Evolutionary conservation across 1,140 invertebrate genomes (phyloP), one percentile per base, ranked within the genome.

Genomic region (Venustaconcha ellipsiformis): DNA sequence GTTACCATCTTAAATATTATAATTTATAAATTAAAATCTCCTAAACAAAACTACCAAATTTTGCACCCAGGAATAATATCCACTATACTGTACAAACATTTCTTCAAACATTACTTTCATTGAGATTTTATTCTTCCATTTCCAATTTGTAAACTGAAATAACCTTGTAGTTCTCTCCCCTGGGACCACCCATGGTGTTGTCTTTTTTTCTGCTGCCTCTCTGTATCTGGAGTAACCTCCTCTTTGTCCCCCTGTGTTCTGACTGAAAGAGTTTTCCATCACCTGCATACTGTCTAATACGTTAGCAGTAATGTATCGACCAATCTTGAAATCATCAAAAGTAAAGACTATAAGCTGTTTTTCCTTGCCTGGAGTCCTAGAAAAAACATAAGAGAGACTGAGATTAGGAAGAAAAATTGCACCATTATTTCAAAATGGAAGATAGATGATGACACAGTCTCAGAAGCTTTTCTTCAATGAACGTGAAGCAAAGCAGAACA

Each of bases 241-340:
- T 60, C 70, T 62, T 8, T n/a, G 48, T 63, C 70, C 62, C 48
- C 18, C 58, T 59, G 26, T n/a, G 63, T 72, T 72, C 18, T 66
- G 65, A 55, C n/a, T 55, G 30, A 57, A 60, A 17, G 57, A 57
- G 17, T 68, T 58, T 4, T 68, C 57, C 14, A 72, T 23, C 11
- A 57, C 37, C 26, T 67, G 26, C 13, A 72, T 14, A 14, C 63
- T 58, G 55, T 77, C 75, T 26, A 58, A 30, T 15, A 77, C 57
- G 14, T 62, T 63, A 23, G 70, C 75, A 5, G 64, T 77, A 3
- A 72, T 62, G 56, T 77, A 77, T 18, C 75, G 63, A 1, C 75
- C 75, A 56, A 77, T 68, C 57, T 77, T 77, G 57, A 77, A 77
- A 12, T 58, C 57, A 8, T 77, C 70, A 72, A 77, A 77, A 1